These are phyloP conservation scores for Clepsis dumicolana DNA, from an alignment of 2,888 invertebrate species.

Conservation along the genomic window DNA sequence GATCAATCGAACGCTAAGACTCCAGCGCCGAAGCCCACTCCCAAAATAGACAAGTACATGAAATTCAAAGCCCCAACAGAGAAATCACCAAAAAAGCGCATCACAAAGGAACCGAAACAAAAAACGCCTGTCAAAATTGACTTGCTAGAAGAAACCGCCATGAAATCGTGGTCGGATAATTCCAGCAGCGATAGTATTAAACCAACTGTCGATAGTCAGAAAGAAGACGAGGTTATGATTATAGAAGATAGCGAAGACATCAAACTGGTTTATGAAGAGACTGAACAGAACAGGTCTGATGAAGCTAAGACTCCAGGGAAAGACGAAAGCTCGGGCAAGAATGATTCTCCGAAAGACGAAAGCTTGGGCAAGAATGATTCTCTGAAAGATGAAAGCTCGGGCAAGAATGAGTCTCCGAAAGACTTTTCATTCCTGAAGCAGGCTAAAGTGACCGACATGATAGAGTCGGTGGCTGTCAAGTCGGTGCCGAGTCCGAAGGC, in stretches of 20 bases:
- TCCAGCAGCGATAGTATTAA: constrained; percentile 74
- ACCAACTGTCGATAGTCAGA: constrained; percentile 77
- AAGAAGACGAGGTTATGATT: constrained; percentile 51
- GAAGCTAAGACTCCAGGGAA: constrained; percentile 32
- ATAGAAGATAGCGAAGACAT: constrained; percentile 86
- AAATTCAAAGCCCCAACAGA: constrained; percentile 73
- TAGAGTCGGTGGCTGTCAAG: constrained; percentile 56
- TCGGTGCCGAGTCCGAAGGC: constrained; percentile 79
- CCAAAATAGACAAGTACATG: constrained; percentile 71
- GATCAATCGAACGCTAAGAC: constrained; percentile 47
- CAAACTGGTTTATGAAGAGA: constrained; percentile 86
- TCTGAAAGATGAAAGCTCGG: constrained; percentile 1
- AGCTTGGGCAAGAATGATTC: constrained; percentile 11
- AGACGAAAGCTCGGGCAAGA: neutral
- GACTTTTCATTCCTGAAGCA: constrained; percentile 62
- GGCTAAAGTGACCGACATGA: constrained; percentile 73
- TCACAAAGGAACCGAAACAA: constrained; percentile 54
- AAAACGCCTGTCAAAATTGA: constrained; percentile 78
- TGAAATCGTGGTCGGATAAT: constrained; percentile 82
- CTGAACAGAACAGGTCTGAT: constrained; percentile 51
- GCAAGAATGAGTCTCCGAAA: constrained; percentile 34
- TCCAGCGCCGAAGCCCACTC: constrained; percentile 51
- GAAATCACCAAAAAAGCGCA: constrained; percentile 67
- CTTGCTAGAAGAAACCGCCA: constrained; percentile 75
- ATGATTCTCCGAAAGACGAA: constrained; percentile 38